Evolutionary conservation across 2,888 invertebrate species (phyloP).

Genomic region (Ichneumoninae sp.): DNA sequence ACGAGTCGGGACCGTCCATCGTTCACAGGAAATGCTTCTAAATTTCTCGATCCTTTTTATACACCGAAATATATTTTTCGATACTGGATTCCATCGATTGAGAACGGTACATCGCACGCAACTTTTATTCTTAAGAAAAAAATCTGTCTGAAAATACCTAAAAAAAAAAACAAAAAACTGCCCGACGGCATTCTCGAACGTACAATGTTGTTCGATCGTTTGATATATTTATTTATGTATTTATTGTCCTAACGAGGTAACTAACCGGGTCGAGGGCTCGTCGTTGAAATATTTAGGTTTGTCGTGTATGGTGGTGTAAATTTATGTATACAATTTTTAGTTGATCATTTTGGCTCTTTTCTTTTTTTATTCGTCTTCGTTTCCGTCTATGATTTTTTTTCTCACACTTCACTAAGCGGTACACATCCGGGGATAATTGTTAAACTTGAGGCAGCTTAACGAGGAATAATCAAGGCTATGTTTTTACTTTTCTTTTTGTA

Average conservation of each 20-base stretch:
- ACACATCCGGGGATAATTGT: conserved; percentile 33
- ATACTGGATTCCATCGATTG: background rate
- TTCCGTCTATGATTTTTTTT: background rate
- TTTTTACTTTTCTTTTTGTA: conserved; percentile 9
- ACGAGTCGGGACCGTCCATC: conserved; percentile 85
- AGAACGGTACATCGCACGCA: background rate
- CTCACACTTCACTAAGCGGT: conserved; percentile 30
- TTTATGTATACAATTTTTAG: conserved; percentile 57
- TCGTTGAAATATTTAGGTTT: conserved; percentile 39
- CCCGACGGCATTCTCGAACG: conserved; percentile 17
- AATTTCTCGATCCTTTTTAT: conserved; percentile 47
- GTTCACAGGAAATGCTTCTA: conserved; percentile 85
- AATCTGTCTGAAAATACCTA: conserved; percentile 10
- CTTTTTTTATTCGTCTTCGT: conserved; percentile 1
- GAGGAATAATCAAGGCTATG: conserved; percentile 49
- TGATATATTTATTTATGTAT: conserved; percentile 61
- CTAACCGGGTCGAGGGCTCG: conserved; percentile 47
- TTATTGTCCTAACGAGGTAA: conserved; percentile 63
- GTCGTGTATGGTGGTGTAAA: conserved; percentile 13
- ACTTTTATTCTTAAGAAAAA: conserved; percentile 13
- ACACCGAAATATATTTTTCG: background rate
- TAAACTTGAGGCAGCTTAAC: conserved; percentile 22
- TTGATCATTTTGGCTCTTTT: conserved; percentile 18
- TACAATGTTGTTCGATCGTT: conserved; percentile 30
- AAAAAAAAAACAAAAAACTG: conserved; percentile 10